Conservation (phyloP, 2,797 vertebrate genomes). For the Hoplostethus atlanticus region DNA sequence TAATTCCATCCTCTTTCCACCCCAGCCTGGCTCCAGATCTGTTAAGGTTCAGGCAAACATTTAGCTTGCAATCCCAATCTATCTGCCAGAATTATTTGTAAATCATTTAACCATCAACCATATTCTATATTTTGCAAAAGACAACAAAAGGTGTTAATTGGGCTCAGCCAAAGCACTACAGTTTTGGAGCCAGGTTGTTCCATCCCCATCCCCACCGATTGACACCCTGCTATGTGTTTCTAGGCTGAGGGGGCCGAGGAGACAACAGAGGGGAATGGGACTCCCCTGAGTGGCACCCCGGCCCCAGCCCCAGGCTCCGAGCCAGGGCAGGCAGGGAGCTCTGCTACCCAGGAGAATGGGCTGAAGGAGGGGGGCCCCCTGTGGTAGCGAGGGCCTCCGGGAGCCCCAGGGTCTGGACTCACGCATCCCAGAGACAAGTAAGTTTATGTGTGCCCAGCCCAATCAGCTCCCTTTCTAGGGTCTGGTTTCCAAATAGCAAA, state of each 20-base stretch:
- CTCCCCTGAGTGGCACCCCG: slow-evolving; percentile 78
- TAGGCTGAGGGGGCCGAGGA: slow-evolving; percentile 89
- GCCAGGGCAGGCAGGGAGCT: slow-evolving; percentile 67
- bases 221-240: slow-evolving; percentile 86
- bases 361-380: slow-evolving; percentile 84
- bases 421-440: slow-evolving; percentile 97
- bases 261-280: slow-evolving; percentile 77
- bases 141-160: background rate
- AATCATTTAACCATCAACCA: background rate
- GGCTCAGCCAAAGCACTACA: background rate
- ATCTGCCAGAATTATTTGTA: background rate
- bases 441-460: slow-evolving; percentile 73
- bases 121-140: background rate
- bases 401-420: slow-evolving; percentile 91
- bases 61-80: background rate
- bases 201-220: slow-evolving; percentile 76
- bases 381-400: slow-evolving; percentile 85
- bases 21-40: slow-evolving; percentile 62
- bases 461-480: slow-evolving; percentile 1
- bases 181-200: slow-evolving; percentile 65
- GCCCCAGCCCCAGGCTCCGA: slow-evolving; percentile 59
- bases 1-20: slow-evolving; percentile 27
- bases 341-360: slow-evolving; percentile 87
- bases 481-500: slow-evolving; percentile 3
- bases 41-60: background rate